Percentiles rank a stretch among this genome's conserved stretches.
These are phyloP conservation scores for Lymantria dispar DNA, from an alignment of 2,888 invertebrate genomes.

Conservation along the genomic window DNA sequence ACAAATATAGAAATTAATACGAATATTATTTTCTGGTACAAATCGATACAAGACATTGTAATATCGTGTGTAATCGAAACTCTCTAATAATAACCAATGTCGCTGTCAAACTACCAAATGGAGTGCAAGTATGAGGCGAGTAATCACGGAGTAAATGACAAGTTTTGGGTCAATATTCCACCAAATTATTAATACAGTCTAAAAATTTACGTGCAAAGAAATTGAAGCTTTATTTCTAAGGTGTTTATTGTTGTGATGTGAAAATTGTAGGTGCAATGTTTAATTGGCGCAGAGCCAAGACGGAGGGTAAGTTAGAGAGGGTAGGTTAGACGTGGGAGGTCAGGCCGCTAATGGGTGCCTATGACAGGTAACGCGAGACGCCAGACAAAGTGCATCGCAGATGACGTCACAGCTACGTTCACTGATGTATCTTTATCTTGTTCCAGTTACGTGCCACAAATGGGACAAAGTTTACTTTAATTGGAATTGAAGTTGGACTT, in stretches of 20 bases:
- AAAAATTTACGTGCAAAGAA: slow-evolving; percentile 25
- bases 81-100: slow-evolving; percentile 63
- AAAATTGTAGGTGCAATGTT: slow-evolving; percentile 40
- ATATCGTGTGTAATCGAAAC: slow-evolving; percentile 48
- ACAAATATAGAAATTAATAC: background rate
- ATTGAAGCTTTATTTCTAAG: slow-evolving; percentile 42
- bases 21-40: background rate
- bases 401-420: slow-evolving; percentile 39
- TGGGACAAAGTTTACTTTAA: slow-evolving; percentile 14
- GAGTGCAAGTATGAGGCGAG: slow-evolving; percentile 49
- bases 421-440: slow-evolving; percentile 25
- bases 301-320: slow-evolving; percentile 66
- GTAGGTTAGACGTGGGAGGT: slow-evolving; percentile 65
- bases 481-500: slow-evolving; percentile 14
- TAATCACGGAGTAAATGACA: slow-evolving; percentile 75
- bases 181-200: slow-evolving; percentile 20
- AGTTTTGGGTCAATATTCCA: slow-evolving; percentile 65
- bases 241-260: slow-evolving; percentile 18
- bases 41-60: slow-evolving; percentile 17
- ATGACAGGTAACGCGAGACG: slow-evolving; percentile 77
- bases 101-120: slow-evolving; percentile 57
- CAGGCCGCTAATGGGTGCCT: slow-evolving; percentile 71
- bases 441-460: slow-evolving; percentile 3
- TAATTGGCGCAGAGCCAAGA: slow-evolving; percentile 54
- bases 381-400: slow-evolving; percentile 74